Conservation (phyloP, 2,888 invertebrate genomes). For the Temnothorax unifasciatus region DNA sequence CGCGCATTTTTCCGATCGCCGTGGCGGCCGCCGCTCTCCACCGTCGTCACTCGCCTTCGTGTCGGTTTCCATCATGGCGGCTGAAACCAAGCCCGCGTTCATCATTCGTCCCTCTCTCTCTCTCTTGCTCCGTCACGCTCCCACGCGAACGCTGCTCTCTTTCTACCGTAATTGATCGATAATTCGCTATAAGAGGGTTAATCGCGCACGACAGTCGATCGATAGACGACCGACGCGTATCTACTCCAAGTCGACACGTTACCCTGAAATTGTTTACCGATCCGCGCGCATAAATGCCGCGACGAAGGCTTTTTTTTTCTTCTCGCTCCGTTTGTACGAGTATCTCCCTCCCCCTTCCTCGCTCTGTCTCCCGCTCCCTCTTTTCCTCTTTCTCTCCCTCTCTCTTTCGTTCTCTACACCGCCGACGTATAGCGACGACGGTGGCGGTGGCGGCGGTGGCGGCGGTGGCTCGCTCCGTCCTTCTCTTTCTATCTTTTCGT, state of each 20-base stretch:
- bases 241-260: constrained; percentile 72
- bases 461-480: constrained; percentile 42
- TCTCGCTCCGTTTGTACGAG: constrained; percentile 48
- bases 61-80: constrained; percentile 78
- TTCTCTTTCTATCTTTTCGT: constrained; percentile 49
- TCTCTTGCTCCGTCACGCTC: constrained; percentile 49
- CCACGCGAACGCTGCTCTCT: constrained; percentile 48
- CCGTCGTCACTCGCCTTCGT: constrained; percentile 35
- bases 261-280: constrained; percentile 79
- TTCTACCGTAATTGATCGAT: constrained; percentile 79
- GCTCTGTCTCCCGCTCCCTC: background rate
- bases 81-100: constrained; percentile 79
- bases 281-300: constrained; percentile 77
- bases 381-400: background rate
- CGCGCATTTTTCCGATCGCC: constrained; percentile 83
- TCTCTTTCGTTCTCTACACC: background rate
- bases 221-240: constrained; percentile 72
- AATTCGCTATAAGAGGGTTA: constrained; percentile 76
- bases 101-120: constrained; percentile 59
- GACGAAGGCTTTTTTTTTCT: constrained; percentile 67
- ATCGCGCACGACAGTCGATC: constrained; percentile 72
- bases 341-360: constrained; percentile 28
- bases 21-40: constrained; percentile 56
- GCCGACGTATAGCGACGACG: constrained; percentile 20
- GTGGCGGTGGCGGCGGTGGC: background rate